Percentiles rank a stretch among this genome's conserved stretches.
Conservation (phyloP, 2,113 vertebrate genomes). For the Callochromis pleurospilus region DNA sequence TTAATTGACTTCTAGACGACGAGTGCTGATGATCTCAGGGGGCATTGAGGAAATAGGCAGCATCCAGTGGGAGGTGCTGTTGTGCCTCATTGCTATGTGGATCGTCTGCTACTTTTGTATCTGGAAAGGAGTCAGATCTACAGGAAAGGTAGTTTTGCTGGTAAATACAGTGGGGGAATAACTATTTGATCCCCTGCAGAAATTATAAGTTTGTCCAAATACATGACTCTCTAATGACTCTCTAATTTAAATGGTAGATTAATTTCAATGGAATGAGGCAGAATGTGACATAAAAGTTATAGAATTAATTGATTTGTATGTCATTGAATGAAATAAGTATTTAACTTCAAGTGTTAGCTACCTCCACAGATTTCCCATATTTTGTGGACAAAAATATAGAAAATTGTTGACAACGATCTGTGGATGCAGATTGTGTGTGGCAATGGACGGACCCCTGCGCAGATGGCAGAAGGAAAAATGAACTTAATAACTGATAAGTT, state of each 20-base stretch:
- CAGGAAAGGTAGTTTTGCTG: conserved; percentile 82
- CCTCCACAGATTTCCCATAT: not conserved
- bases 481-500: not conserved
- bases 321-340: not conserved
- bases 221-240: not conserved
- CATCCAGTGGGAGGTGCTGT: conserved; percentile 83
- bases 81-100: conserved; percentile 84
- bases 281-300: not conserved
- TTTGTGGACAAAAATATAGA: not conserved
- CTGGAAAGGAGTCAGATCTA: conserved; percentile 93
- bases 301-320: accelerated
- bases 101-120: conserved; percentile 90
- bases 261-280: not conserved
- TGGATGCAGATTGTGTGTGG: not conserved
- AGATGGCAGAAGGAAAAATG: not conserved
- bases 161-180: not conserved
- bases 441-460: accelerated
- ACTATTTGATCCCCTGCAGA: not conserved
- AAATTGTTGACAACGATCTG: accelerated
- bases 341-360: not conserved
- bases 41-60: conserved; percentile 84
- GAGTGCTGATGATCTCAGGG: conserved; percentile 81
- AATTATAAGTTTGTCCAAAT: not conserved
- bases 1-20: conserved; percentile 59
- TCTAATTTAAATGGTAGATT: not conserved